Conservation (phyloP, 2,113 vertebrate genomes). For the Entomyzon cyanotis region DNA sequence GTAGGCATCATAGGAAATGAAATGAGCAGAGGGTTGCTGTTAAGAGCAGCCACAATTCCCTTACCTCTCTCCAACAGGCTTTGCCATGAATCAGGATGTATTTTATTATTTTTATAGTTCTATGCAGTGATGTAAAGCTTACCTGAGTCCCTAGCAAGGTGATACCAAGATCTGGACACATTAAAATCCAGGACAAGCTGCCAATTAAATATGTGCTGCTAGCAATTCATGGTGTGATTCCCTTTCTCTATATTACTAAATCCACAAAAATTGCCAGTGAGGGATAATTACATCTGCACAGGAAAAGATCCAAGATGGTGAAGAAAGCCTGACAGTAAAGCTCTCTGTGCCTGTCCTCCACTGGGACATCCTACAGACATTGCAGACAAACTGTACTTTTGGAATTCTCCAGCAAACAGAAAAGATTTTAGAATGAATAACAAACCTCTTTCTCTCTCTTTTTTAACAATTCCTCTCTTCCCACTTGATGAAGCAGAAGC, state of each 20-base stretch:
- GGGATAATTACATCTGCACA: neutral
- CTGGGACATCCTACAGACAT: neutral
- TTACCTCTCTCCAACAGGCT: neutral
- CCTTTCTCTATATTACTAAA: neutral
- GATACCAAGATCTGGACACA: neutral
- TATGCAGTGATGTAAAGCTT: neutral
- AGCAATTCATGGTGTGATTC: neutral
- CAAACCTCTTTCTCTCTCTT: neutral
- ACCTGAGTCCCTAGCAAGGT: neutral
- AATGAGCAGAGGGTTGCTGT: neutral
- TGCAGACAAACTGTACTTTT: neutral
- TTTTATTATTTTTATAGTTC: slow-evolving; percentile 48
- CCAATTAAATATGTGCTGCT: neutral
- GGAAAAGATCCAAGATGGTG: neutral
- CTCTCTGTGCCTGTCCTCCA: neutral
- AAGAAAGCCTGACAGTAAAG: slow-evolving; percentile 7
- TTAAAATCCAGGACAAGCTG: neutral
- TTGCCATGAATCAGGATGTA: slow-evolving; percentile 15
- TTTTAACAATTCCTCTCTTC: neutral
- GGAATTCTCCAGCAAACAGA: neutral
- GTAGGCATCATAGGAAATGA: slow-evolving; percentile 17
- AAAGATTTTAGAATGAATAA: neutral
- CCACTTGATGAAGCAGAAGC: neutral
- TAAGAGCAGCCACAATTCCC: slow-evolving; percentile 48
- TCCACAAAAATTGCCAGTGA: neutral